Percentiles rank a stretch among this genome's conserved stretches.
phyloP scores from a whole-genome alignment of 1,140 invertebrate species.

The Aphidius ervi region DNA sequence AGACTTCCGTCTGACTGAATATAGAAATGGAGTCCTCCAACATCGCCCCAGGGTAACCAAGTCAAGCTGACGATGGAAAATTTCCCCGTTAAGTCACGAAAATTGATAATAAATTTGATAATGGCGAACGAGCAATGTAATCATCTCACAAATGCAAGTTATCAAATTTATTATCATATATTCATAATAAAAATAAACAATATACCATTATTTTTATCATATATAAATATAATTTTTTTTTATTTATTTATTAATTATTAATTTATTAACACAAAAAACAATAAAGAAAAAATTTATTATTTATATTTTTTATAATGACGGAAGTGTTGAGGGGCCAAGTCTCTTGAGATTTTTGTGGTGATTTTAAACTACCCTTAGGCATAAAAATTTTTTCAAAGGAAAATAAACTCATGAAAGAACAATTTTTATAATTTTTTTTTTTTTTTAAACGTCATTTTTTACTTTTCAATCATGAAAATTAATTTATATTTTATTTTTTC shows the following conservation, averaged over 20 bases:
- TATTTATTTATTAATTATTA: no score
- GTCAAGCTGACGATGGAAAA: neutral
- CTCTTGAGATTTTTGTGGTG: no score
- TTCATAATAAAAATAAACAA: conserved; percentile 40
- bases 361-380: no score
- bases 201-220: conserved; percentile 26
- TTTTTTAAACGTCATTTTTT: conserved; percentile 4
- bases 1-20: conserved; percentile 47
- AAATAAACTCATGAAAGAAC: no score
- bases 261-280: no score
- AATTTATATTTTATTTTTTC: conserved; percentile 9
- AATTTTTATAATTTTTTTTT: neutral
- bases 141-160: neutral
- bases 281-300: no score
- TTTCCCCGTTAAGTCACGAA: conserved; percentile 34
- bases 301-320: no score
- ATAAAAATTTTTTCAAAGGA: no score
- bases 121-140: conserved; percentile 25
- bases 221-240: no score
- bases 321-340: no score
- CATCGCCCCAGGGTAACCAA: conserved; percentile 4
- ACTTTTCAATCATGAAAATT: neutral
- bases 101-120: conserved; percentile 55
- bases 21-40: conserved; percentile 47
- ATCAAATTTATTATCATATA: neutral